A percentile compares a stretch with the other conserved stretches of the same genome.
These are phyloP conservation scores for Latrodectus hesperus DNA, from an alignment of 2,888 invertebrate species.

Conservation along the genomic window DNA sequence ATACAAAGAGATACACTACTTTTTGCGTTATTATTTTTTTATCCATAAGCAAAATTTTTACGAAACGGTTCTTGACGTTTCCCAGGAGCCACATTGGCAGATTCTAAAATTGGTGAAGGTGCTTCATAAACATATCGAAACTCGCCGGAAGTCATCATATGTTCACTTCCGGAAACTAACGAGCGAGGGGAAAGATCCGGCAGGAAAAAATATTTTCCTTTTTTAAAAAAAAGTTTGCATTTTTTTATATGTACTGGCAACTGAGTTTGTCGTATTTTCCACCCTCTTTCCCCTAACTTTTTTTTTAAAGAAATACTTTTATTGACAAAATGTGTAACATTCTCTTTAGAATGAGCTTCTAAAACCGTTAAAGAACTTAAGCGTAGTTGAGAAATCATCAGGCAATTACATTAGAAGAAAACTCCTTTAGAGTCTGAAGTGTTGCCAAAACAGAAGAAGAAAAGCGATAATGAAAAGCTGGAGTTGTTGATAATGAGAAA, in stretches of 20 bases:
- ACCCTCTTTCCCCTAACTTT: neutral
- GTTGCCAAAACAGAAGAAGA: neutral
- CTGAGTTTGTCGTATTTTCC: neutral
- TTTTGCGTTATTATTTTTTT: neutral
- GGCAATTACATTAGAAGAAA: neutral
- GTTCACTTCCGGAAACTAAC: slow-evolving; percentile 61
- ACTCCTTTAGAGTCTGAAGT: neutral
- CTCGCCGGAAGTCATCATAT: slow-evolving; percentile 53
- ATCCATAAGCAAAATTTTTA: neutral
- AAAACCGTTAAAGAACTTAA: slow-evolving; percentile 35
- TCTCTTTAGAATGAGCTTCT: slow-evolving; percentile 17
- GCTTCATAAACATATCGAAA: slow-evolving; percentile 54
- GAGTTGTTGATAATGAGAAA: no score
- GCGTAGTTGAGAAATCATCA: neutral
- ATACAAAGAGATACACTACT: neutral
- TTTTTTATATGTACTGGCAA: neutral
- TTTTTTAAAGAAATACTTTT: slow-evolving; percentile 2
- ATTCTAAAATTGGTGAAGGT: slow-evolving; percentile 11
- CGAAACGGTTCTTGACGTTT: neutral
- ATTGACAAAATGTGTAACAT: slow-evolving; percentile 16
- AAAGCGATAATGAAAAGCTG: neutral
- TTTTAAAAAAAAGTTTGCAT: neutral
- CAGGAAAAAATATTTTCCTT: slow-evolving; percentile 29
- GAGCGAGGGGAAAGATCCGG: slow-evolving; percentile 52
- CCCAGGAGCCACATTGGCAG: neutral